Evolutionary conservation across 2,797 vertebrate species (phyloP).

Genomic region (Acanthis flammea): DNA sequence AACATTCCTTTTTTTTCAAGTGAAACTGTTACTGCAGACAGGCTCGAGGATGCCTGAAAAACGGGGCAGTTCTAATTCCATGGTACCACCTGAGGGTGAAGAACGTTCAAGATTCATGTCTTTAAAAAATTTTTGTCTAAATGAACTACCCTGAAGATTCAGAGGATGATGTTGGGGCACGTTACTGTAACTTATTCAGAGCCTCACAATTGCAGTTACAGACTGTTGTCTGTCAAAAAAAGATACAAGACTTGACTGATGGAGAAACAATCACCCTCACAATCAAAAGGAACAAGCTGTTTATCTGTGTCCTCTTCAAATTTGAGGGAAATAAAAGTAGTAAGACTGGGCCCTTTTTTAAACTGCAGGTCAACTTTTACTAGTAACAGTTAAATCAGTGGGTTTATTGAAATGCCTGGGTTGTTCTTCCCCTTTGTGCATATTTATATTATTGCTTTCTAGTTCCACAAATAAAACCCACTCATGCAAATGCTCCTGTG

Average conservation of each 20-base stretch:
- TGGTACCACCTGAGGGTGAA: background rate
- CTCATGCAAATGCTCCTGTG: background rate
- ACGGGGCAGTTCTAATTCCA: background rate
- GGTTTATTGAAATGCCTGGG: background rate
- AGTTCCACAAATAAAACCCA: background rate
- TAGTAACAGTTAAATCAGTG: background rate
- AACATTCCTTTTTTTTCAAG: background rate
- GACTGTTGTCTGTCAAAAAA: background rate
- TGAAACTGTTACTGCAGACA: background rate
- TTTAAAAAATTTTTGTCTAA: background rate
- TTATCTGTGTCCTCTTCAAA: background rate
- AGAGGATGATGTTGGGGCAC: background rate
- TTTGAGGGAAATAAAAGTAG: background rate
- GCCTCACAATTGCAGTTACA: background rate
- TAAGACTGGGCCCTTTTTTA: background rate
- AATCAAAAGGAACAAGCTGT: background rate
- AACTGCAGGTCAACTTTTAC: slow-evolving; percentile 32
- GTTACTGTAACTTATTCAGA: background rate
- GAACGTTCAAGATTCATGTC: background rate
- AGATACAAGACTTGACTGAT: background rate
- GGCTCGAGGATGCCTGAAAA: background rate
- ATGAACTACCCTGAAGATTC: background rate
- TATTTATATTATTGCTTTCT: background rate
- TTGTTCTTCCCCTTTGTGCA: background rate
- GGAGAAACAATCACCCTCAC: background rate